Conservation (phyloP, 1,140 invertebrate species). For the Hyphantria cunea region DNA sequence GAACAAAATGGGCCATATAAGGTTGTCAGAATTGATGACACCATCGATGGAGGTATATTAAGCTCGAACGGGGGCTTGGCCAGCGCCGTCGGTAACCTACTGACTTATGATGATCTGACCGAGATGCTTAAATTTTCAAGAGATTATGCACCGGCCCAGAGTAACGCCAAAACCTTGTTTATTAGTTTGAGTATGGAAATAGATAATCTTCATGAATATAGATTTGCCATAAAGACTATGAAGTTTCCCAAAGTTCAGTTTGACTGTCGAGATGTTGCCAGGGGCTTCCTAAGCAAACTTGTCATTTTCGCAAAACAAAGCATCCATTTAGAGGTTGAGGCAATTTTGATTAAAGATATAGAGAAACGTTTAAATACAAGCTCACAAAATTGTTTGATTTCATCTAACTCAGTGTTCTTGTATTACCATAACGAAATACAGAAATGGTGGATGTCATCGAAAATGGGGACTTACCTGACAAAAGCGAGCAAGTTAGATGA, state of each 20-base stretch:
- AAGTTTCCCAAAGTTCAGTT: constrained; percentile 8
- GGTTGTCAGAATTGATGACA: background rate
- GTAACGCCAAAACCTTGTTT: background rate
- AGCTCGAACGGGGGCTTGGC: background rate
- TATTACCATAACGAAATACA: constrained; percentile 25
- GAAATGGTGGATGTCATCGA: constrained; percentile 19
- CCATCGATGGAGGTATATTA: background rate
- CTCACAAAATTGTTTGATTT: background rate
- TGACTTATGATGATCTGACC: background rate
- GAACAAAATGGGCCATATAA: background rate
- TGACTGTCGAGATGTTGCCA: background rate
- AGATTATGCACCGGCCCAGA: background rate
- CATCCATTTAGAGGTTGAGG: constrained; percentile 12
- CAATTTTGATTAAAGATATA: constrained; percentile 6
- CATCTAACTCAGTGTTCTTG: constrained; percentile 14
- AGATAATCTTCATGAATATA: background rate
- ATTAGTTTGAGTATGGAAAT: background rate
- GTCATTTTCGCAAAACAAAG: constrained; percentile 13
- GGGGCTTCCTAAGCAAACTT: constrained; percentile 18
- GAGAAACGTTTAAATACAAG: background rate
- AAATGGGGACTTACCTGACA: constrained; percentile 12
- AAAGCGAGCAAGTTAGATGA: background rate
- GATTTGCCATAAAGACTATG: constrained; percentile 1
- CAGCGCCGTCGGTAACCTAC: background rate
- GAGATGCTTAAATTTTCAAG: background rate